Percentiles rank a stretch among this genome's conserved stretches.
phyloP scores from a whole-genome alignment of 2,797 vertebrate species.

The Chlorospingus flavigularis region DNA sequence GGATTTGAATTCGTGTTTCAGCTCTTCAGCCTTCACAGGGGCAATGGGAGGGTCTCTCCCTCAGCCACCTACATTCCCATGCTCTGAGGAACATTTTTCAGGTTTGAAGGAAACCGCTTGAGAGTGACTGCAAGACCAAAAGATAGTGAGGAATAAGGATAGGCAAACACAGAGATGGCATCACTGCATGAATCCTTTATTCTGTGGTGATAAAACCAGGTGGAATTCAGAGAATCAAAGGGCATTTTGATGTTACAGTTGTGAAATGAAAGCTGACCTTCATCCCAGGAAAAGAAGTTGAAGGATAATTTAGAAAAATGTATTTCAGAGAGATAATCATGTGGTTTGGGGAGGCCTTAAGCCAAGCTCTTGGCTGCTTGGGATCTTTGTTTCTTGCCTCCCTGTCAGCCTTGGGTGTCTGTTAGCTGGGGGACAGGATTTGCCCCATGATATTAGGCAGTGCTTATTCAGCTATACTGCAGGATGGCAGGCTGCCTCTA shows the following conservation, averaged over 20 bases:
- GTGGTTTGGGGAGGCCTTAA: background rate
- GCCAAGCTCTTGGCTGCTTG: background rate
- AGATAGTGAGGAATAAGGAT: background rate
- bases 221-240: background rate
- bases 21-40: background rate
- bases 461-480: constrained; percentile 46
- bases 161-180: background rate
- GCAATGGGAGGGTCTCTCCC: background rate
- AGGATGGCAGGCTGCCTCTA: constrained; percentile 53
- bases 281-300: background rate
- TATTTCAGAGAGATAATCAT: background rate
- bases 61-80: background rate
- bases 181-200: background rate
- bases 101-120: background rate
- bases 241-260: background rate
- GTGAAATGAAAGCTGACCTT: background rate
- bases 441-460: constrained; percentile 16
- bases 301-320: background rate
- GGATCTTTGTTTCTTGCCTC: background rate
- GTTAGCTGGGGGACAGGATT: background rate
- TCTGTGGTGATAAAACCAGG: background rate
- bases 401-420: background rate
- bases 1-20: background rate
- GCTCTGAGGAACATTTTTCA: background rate
- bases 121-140: background rate